Conservation (phyloP, 1,140 invertebrate genomes). For the Sycophaga agraensis region DNA sequence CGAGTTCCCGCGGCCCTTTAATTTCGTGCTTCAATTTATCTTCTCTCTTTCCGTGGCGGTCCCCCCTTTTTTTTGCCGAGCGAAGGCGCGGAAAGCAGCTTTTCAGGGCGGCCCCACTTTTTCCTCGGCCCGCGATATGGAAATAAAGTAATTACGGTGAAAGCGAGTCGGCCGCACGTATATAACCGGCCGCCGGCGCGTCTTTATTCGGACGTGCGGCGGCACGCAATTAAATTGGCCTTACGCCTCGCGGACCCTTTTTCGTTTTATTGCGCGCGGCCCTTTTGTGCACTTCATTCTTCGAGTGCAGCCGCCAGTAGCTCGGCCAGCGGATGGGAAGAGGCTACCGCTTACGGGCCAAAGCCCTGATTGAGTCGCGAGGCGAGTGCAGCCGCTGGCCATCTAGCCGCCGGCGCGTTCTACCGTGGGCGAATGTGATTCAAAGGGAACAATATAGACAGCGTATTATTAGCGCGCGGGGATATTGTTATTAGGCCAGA, state of each 20-base stretch:
- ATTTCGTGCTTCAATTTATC: slow-evolving; percentile 21
- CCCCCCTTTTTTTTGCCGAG: not conserved
- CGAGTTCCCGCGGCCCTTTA: slow-evolving; percentile 5
- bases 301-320: too few relatives aligned
- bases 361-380: slow-evolving; percentile 7
- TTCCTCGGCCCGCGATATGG: slow-evolving; percentile 19
- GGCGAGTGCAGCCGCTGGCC: not conserved
- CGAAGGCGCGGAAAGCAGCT: slow-evolving; percentile 25
- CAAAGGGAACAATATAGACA: too few relatives aligned
- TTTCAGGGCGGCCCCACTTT: slow-evolving; percentile 18
- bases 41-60: not conserved
- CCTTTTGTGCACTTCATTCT: slow-evolving; percentile 15
- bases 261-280: slow-evolving; percentile 4
- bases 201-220: slow-evolving; percentile 19
- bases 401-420: too few relatives aligned
- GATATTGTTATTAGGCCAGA: too few relatives aligned
- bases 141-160: slow-evolving; percentile 36
- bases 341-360: not conserved
- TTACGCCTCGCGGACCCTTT: slow-evolving; percentile 5
- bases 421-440: too few relatives aligned
- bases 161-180: slow-evolving; percentile 1
- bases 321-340: not conserved
- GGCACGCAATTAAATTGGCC: slow-evolving; percentile 29
- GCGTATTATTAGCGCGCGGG: too few relatives aligned
- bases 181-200: not conserved